phyloP scores from a whole-genome alignment of 1,140 invertebrate species.

The Achroia grisella region DNA sequence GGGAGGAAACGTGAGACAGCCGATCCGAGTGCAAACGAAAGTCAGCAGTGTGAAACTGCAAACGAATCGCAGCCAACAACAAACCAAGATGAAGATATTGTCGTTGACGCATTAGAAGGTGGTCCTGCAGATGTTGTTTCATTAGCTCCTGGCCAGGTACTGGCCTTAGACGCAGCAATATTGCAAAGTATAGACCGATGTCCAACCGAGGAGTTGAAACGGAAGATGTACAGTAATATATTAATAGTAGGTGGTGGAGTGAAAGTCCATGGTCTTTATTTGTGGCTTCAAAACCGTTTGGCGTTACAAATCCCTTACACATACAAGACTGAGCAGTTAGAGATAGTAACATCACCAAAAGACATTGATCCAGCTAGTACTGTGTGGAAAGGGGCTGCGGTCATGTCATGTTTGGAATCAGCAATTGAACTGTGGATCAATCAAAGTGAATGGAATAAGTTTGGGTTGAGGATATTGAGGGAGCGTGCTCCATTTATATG shows the following conservation, averaged over 20 bases:
- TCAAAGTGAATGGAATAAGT: constrained; percentile 88
- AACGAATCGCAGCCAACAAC: constrained; percentile 49
- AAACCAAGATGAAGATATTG: constrained; percentile 84
- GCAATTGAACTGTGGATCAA: constrained; percentile 95
- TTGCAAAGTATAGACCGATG: constrained; percentile 94
- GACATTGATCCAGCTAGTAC: constrained; percentile 93
- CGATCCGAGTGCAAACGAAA: constrained; percentile 72
- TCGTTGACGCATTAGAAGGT: constrained; percentile 84
- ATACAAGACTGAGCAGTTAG: constrained; percentile 85
- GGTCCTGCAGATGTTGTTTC: constrained; percentile 76
- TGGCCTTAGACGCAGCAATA: constrained; percentile 92
- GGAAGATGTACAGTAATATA: constrained; percentile 96
- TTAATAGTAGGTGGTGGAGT: constrained; percentile 93
- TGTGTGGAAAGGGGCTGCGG: constrained; percentile 95
- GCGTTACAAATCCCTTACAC: constrained; percentile 87
- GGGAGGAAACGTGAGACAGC: constrained; percentile 77
- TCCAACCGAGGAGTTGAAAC: constrained; percentile 90
- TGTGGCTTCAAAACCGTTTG: constrained; percentile 92
- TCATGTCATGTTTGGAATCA: constrained; percentile 94
- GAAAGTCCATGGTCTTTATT: constrained; percentile 89
- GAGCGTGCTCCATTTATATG: constrained; percentile 87
- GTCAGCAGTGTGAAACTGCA: constrained; percentile 77
- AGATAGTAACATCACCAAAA: constrained; percentile 88
- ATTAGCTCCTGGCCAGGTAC: constrained; percentile 83
- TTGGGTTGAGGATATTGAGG: constrained; percentile 88